A percentile compares a stretch with the other conserved stretches of the same genome.
phyloP scores from a whole-genome alignment of 1,140 invertebrate species.

The Drosophila pseudoobscura region DNA sequence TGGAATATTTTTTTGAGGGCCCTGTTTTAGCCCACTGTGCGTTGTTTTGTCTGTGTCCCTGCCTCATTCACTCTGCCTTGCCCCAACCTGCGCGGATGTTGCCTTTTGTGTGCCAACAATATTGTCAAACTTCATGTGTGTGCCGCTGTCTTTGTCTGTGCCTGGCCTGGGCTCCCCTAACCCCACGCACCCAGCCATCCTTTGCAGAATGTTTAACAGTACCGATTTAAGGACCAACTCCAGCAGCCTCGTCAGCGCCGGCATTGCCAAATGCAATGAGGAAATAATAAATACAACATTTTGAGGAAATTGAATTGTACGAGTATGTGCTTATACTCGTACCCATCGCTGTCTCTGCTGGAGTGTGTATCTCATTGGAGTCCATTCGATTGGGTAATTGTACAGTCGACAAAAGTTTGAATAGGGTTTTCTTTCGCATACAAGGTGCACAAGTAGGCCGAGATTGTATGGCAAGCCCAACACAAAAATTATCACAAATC shows the following conservation, averaged over 20 bases:
- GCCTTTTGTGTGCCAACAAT: conserved; percentile 65
- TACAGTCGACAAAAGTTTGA: conserved; percentile 45
- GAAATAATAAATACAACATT: conserved; percentile 82
- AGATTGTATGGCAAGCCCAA: too few relatives aligned
- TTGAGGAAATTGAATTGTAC: conserved; percentile 79
- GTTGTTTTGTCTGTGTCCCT: conserved; percentile 1
- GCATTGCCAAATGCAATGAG: conserved; percentile 70
- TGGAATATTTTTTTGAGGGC: too few relatives aligned
- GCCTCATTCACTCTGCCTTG: neutral
- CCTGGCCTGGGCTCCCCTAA: conserved; percentile 3
- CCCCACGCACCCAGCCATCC: neutral
- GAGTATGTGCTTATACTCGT: conserved; percentile 48
- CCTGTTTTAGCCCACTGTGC: too few relatives aligned
- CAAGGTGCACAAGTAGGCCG: too few relatives aligned
- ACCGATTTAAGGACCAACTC: conserved; percentile 76
- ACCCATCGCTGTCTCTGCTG: conserved; percentile 20
- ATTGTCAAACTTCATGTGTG: conserved; percentile 72
- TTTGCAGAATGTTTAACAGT: conserved; percentile 55
- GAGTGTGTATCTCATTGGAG: conserved; percentile 35
- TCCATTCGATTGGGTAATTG: conserved; percentile 27
- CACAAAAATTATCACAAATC: too few relatives aligned
- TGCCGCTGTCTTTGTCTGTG: conserved; percentile 15
- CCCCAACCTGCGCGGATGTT: conserved; percentile 42
- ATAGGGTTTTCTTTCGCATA: neutral
- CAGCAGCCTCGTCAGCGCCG: conserved; percentile 11